phyloP scores from a whole-genome alignment of 2,888 invertebrate genomes.

The Nysson spinosus region DNA sequence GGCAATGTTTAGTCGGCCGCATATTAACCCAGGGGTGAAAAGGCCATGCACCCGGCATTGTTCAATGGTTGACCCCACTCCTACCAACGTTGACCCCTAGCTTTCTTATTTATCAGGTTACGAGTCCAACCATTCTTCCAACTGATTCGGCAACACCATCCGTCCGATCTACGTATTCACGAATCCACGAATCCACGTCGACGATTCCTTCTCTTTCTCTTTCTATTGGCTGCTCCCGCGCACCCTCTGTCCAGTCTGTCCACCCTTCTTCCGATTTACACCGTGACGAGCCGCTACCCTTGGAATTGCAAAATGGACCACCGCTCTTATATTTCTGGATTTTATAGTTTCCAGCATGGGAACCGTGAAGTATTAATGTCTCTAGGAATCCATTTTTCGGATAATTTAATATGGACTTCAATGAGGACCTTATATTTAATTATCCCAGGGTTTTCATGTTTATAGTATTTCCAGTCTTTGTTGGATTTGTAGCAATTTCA shows the following conservation, averaged over 20 bases:
- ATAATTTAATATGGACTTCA: no score
- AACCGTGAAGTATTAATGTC: no score
- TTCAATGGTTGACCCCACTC: conserved; percentile 72
- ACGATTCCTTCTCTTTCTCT: not conserved
- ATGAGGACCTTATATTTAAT: no score
- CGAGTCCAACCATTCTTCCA: conserved; percentile 51
- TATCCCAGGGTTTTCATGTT: no score
- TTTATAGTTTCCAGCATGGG: no score
- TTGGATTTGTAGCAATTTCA: no score
- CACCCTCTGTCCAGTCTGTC: not conserved
- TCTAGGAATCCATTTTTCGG: no score
- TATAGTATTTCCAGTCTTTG: no score
- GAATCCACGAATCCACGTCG: no score
- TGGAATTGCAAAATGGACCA: conserved; percentile 5
- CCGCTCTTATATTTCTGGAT: no score
- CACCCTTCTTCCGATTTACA: not conserved
- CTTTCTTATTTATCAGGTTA: conserved; percentile 74
- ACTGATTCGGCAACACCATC: conserved; percentile 42
- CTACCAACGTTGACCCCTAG: conserved; percentile 69
- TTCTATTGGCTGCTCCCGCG: not conserved
- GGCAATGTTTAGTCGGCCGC: conserved; percentile 76
- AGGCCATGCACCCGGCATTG: conserved; percentile 71
- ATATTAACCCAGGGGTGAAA: conserved; percentile 77
- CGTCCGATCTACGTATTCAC: conserved; percentile 6
- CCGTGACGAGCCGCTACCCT: conserved; percentile 9